Evolutionary conservation across 2,797 vertebrate species (phyloP).

Genomic region (Falco rusticolus): DNA sequence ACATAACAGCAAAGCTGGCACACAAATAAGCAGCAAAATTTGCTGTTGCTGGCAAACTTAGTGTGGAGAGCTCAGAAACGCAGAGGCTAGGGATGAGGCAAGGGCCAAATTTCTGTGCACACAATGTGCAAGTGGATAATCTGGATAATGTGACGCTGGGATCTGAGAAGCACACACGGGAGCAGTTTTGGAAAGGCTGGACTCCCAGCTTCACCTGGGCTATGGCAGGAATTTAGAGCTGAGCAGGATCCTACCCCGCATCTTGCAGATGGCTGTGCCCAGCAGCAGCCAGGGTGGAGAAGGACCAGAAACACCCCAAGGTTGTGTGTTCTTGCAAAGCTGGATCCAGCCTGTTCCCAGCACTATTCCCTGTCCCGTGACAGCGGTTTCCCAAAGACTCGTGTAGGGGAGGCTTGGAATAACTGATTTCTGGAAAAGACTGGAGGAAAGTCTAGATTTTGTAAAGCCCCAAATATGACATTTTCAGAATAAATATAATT

Average conservation of each 20-base stretch:
- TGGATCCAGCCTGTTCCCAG: background rate
- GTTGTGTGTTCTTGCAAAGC: background rate
- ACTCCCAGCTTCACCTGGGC: background rate
- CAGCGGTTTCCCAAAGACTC: background rate
- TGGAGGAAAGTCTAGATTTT: background rate
- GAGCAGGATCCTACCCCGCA: background rate
- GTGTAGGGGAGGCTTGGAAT: background rate
- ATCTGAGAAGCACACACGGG: rapidly evolving
- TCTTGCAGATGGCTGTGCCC: background rate
- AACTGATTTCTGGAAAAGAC: background rate
- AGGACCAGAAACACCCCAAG: background rate
- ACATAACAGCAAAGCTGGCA: background rate
- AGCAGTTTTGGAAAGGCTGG: background rate
- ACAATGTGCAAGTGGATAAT: background rate
- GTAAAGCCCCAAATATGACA: background rate
- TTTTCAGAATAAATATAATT: background rate
- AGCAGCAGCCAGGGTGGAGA: background rate
- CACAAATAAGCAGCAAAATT: background rate
- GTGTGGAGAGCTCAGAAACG: background rate
- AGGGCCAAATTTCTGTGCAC: background rate
- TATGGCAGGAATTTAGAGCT: background rate
- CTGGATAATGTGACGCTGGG: background rate
- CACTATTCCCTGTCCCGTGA: rapidly evolving
- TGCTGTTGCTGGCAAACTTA: background rate
- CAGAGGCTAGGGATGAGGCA: background rate